Percentiles rank a stretch among this genome's conserved stretches.
These are phyloP conservation scores for Sorex araneus DNA, from an alignment of 2,113 vertebrate species.

Conservation along the genomic window DNA sequence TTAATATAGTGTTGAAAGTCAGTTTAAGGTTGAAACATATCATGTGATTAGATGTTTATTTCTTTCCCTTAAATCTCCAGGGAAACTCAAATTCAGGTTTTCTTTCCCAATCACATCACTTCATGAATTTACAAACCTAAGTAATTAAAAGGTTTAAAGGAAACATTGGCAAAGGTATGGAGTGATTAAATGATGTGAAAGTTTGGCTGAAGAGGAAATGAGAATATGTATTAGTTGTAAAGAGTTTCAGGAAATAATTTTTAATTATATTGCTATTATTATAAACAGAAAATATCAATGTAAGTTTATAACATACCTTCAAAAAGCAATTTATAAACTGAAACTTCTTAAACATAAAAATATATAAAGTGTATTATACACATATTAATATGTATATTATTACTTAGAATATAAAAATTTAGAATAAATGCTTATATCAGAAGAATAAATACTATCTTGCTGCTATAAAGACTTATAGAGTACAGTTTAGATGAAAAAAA, in stretches of 20 bases:
- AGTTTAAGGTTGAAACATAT: constrained; percentile 77
- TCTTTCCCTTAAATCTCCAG: constrained; percentile 50
- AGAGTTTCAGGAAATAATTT: constrained; percentile 11
- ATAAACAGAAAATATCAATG: neutral
- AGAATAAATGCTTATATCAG: neutral
- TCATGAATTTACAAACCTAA: constrained; percentile 44
- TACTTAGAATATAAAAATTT: constrained; percentile 13
- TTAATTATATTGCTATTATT: neutral
- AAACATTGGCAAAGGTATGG: neutral
- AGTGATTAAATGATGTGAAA: neutral
- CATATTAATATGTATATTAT: neutral
- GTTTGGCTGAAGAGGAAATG: neutral
- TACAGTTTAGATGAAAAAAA: neutral
- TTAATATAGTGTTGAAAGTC: constrained; percentile 76
- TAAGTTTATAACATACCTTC: neutral
- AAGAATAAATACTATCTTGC: neutral
- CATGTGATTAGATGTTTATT: constrained; percentile 69
- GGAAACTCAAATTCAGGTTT: constrained; percentile 62
- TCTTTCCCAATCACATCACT: constrained; percentile 54
- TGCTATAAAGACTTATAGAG: neutral
- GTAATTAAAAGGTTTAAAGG: constrained; percentile 37
- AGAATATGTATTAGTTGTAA: neutral
- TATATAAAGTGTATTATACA: neutral
- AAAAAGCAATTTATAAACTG: neutral
- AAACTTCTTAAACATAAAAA: neutral